Conservation (phyloP, 2,113 vertebrate species). For the Raja brachyura region DNA sequence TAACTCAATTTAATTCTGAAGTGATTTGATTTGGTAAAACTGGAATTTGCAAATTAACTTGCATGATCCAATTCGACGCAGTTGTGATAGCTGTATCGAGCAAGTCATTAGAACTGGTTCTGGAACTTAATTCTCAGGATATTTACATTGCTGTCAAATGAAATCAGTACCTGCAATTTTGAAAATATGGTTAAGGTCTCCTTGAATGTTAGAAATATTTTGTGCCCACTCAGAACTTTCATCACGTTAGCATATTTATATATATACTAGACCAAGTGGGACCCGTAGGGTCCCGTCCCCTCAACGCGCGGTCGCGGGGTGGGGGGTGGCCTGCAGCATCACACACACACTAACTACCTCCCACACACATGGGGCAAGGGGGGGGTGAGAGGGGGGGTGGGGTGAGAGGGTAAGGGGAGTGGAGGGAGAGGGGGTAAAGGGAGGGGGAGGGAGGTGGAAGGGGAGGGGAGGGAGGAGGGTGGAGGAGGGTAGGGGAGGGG, state of each 20-base stretch:
- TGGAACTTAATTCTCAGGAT: background rate
- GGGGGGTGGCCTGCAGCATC: too few relatives aligned
- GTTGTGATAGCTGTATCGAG: background rate
- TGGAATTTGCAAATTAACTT: background rate
- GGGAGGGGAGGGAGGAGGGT: too few relatives aligned
- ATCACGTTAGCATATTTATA: background rate
- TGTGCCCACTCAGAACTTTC: background rate
- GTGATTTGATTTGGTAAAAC: conserved; percentile 4
- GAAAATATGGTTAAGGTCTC: background rate
- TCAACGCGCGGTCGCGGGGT: too few relatives aligned
- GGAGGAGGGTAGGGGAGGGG: too few relatives aligned
- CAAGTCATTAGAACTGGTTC: background rate
- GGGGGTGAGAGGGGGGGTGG: too few relatives aligned
- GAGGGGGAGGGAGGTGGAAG: too few relatives aligned
- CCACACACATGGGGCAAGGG: too few relatives aligned
- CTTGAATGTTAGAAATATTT: background rate
- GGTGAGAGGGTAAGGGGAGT: too few relatives aligned
- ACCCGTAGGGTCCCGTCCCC: too few relatives aligned
- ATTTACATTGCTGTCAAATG: background rate
- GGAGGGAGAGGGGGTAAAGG: too few relatives aligned
- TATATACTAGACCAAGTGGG: too few relatives aligned
- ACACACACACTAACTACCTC: too few relatives aligned
- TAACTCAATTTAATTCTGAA: conserved; percentile 18
- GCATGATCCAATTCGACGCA: background rate
- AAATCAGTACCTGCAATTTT: background rate